Evolutionary conservation across 2,797 vertebrate species (phyloP).

Genomic region (Lerista edwardsae): DNA sequence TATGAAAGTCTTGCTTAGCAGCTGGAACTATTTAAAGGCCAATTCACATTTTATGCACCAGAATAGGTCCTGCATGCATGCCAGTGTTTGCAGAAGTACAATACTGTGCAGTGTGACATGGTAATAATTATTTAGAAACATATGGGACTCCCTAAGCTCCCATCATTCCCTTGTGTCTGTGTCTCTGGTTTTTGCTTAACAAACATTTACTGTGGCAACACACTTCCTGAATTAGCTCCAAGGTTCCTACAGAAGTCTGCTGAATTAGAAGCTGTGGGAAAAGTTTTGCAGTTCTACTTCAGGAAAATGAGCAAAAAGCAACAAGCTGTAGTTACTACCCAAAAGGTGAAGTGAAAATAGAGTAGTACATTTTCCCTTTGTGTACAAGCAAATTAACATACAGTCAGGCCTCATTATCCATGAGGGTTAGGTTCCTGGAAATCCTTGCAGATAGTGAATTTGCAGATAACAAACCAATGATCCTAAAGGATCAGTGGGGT

Average conservation of each 20-base stretch:
- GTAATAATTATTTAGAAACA: background rate
- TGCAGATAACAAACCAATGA: no score
- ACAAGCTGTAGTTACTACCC: background rate
- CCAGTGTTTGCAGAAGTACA: background rate
- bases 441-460: no score
- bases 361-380: background rate
- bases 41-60: background rate
- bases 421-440: no score
- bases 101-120: background rate
- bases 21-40: background rate
- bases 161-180: no score
- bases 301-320: background rate
- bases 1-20: background rate
- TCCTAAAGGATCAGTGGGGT: no score
- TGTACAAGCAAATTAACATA: background rate
- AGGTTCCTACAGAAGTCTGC: background rate
- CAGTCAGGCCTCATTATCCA: no score
- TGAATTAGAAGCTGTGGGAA: no score
- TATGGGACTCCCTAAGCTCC: background rate
- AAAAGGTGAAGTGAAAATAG: background rate
- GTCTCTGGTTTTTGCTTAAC: background rate
- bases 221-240: background rate
- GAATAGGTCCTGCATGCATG: background rate
- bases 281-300: no score
- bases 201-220: background rate